Percentiles rank a stretch among this genome's conserved stretches.
phyloP scores from a whole-genome alignment of 1,140 invertebrate species.

The Drosophila quadrilineata region DNA sequence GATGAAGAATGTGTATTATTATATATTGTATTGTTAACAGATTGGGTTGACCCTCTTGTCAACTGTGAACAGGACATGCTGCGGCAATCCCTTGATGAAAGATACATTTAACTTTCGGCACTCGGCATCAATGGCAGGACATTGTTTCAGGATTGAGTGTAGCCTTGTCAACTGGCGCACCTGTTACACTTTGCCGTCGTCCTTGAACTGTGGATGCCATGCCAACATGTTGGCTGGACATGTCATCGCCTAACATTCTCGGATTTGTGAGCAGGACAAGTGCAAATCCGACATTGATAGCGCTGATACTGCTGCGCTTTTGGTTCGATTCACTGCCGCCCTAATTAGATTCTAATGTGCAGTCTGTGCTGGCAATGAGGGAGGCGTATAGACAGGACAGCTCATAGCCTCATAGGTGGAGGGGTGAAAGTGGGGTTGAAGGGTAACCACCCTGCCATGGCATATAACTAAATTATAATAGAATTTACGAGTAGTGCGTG shows the following conservation, averaged over 20 bases:
- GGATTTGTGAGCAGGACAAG: conserved; percentile 69
- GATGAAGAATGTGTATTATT: too few relatives aligned
- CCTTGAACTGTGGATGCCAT: conserved; percentile 37
- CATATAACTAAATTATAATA: conserved; percentile 76
- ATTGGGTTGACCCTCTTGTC: background rate
- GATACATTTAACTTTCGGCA: conserved; percentile 51
- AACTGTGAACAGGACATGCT: too few relatives aligned
- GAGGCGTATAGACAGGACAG: too few relatives aligned
- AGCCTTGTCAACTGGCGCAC: conserved; percentile 44
- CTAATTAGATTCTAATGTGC: conserved; percentile 78
- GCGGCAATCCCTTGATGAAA: background rate
- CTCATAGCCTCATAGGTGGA: too few relatives aligned
- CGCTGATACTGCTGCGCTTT: conserved; percentile 29
- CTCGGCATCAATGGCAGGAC: conserved; percentile 34
- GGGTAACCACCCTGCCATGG: conserved; percentile 15
- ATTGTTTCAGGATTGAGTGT: conserved; percentile 17
- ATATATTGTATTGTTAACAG: too few relatives aligned
- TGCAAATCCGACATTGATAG: conserved; percentile 71
- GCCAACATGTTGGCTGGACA: conserved; percentile 65
- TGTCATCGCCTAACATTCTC: conserved; percentile 36
- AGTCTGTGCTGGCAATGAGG: conserved; percentile 14
- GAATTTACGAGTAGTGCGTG: conserved; percentile 64
- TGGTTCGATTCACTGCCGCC: too few relatives aligned
- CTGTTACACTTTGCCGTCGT: conserved; percentile 63
- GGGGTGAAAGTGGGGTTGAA: too few relatives aligned